Base-by-base conservation (phyloP, 2,113 vertebrate species). In the Otus sunia region DNA sequence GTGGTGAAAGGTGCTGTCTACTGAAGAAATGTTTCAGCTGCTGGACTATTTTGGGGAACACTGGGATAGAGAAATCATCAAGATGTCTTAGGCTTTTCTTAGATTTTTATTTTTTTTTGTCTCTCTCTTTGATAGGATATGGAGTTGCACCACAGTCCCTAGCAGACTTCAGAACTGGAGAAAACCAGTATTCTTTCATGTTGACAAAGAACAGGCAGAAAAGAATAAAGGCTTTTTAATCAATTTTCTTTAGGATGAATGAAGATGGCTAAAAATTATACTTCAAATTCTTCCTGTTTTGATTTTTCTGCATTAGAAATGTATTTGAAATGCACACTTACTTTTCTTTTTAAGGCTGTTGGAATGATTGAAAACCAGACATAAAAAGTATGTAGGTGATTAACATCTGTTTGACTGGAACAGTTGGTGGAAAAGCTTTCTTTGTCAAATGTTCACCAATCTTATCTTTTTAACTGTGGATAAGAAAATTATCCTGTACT, bases 381-480 rank as follows among this genome's bases (percentile, higher is more conserved):
- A 90, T 82, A 86, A 95, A 83, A 92, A 5, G 25, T 77, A 74
- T 77, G 55, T 80, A 43, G 68, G 63, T 14, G 52, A 94, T 92
- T 95, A 94, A 92, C 63, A 96, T 88, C 95, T 88, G 88, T 76
- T 94, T 95, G 63, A 76, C 72, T 83, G 67, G 16, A 94, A 69
- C 41, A 63, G 59, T 83, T 95, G 37, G 41, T 69, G 84, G 26
- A 86, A 90, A 83, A 89, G 2, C 14, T 59, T 91, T 62, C 50
- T 92, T 90, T 88, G 53, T 69, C 37, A 74, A 77, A 76, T 63
- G 15, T 74, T 91, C 43, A 29, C 22, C 23, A 92, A 78, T 37
- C 10, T 19, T 47, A 9, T 47, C 5, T 47, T 90, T 95, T 90
- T 23, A 71, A 81, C 30, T 81, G 18, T 47, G 32, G 23, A 10